phyloP scores from a whole-genome alignment of 2,113 vertebrate species.

The Odontesthes bonariensis region DNA sequence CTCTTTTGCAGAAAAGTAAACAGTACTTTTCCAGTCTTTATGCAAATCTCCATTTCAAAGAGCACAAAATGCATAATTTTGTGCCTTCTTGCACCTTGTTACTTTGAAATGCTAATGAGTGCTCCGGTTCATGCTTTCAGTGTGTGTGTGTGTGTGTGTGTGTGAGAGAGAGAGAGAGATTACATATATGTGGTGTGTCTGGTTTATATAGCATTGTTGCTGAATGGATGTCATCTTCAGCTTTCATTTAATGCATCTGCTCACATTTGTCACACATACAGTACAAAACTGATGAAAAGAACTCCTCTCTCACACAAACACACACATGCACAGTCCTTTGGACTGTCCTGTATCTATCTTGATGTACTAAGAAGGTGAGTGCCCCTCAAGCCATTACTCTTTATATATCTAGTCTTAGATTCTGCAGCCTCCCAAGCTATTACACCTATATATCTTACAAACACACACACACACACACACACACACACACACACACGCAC shows the following conservation, averaged over 20 bases:
- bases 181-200: constrained; percentile 9
- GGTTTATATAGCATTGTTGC: constrained; percentile 37
- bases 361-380: constrained; percentile 52
- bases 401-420: constrained; percentile 60
- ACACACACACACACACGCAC: constrained; percentile 22
- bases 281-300: background rate
- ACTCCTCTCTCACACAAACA: constrained; percentile 1
- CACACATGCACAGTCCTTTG: constrained; percentile 16
- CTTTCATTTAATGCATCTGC: constrained; percentile 57
- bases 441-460: constrained; percentile 49
- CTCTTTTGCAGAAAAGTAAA: constrained; percentile 65
- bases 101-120: constrained; percentile 80
- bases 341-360: constrained; percentile 49
- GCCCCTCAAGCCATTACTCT: constrained; percentile 56
- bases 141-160: constrained; percentile 17
- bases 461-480: background rate
- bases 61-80: constrained; percentile 74
- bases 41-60: constrained; percentile 76
- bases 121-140: constrained; percentile 32
- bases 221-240: constrained; percentile 57
- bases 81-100: constrained; percentile 64
- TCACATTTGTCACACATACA: constrained; percentile 55
- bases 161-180: background rate
- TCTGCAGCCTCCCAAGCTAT: constrained; percentile 35
- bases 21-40: constrained; percentile 71